These are phyloP conservation scores for Enteromius paludinosus DNA, from an alignment of 2,797 vertebrate genomes.

Conservation along the genomic window DNA sequence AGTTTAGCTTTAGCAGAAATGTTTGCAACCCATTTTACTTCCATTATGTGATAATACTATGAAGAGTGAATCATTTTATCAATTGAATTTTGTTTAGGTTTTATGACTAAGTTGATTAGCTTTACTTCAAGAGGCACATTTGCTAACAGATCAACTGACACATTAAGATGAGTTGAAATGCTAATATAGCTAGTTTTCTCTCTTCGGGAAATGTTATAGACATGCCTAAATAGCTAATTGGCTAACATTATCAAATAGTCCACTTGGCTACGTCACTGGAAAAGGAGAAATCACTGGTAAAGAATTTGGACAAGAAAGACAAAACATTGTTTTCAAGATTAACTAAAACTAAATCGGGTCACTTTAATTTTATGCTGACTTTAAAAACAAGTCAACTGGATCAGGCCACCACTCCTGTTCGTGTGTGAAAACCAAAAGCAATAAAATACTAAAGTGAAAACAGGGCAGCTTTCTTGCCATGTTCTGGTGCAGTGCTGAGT, in stretches of 20 bases:
- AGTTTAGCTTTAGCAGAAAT: neutral
- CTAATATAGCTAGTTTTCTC: neutral
- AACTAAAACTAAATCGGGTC: neutral
- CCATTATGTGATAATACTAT: no score
- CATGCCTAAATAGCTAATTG: neutral
- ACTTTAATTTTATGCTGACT: neutral
- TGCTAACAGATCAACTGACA: neutral
- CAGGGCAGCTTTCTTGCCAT: conserved; percentile 13
- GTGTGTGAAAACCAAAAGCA: neutral
- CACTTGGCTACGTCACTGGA: neutral
- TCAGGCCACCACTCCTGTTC: neutral
- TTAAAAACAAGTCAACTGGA: conserved; percentile 5
- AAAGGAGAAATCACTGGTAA: neutral
- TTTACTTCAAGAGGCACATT: neutral
- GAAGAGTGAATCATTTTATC: neutral
- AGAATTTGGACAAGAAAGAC: neutral
- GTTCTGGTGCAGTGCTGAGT: conserved; percentile 20
- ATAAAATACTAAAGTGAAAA: neutral
- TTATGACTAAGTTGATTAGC: neutral
- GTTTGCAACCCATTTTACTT: neutral
- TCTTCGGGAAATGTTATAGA: neutral
- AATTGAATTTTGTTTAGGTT: neutral
- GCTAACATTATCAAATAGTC: neutral
- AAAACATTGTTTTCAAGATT: neutral
- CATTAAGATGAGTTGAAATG: neutral